These are phyloP conservation scores for Amphiprion ocellaris DNA, from an alignment of 2,113 vertebrate genomes.

Conservation along the genomic window DNA sequence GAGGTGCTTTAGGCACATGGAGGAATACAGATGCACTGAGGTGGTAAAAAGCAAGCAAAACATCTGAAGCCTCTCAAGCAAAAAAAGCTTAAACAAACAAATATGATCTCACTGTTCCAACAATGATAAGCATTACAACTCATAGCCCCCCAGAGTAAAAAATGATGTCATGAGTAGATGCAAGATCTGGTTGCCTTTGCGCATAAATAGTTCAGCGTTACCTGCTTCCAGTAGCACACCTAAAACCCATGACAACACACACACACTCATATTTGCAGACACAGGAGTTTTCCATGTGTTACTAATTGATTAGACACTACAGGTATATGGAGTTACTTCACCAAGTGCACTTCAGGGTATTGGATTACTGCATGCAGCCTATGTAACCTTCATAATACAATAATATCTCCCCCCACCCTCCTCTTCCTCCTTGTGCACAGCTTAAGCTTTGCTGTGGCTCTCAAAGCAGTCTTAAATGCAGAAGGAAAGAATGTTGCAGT, in stretches of 20 bases:
- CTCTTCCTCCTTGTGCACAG: conserved; percentile 15
- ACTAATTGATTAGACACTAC: conserved; percentile 60
- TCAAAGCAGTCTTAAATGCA: conserved; percentile 34
- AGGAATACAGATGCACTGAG: conserved; percentile 12
- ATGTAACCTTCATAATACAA: conserved; percentile 9
- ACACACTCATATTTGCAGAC: conserved; percentile 31
- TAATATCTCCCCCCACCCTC: background rate
- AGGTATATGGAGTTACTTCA: conserved; percentile 58
- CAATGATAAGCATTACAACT: no score
- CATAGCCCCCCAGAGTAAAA: background rate
- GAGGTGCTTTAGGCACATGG: conserved; percentile 6
- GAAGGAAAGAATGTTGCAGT: conserved; percentile 18
- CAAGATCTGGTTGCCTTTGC: background rate
- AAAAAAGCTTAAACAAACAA: conserved; percentile 15
- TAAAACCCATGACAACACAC: conserved; percentile 2
- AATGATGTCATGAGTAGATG: background rate
- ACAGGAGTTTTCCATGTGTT: conserved; percentile 44
- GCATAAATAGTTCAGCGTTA: background rate
- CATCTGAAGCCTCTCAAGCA: background rate
- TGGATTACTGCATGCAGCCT: conserved; percentile 36
- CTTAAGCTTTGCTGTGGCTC: conserved; percentile 45
- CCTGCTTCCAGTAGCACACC: conserved; percentile 37
- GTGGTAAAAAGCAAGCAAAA: conserved; percentile 9
- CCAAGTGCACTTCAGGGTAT: conserved; percentile 37
- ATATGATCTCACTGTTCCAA: background rate